Conservation (phyloP, 37 sponge, comb jelly and placozoan species). For the Cladorhizidae sp. region DNA sequence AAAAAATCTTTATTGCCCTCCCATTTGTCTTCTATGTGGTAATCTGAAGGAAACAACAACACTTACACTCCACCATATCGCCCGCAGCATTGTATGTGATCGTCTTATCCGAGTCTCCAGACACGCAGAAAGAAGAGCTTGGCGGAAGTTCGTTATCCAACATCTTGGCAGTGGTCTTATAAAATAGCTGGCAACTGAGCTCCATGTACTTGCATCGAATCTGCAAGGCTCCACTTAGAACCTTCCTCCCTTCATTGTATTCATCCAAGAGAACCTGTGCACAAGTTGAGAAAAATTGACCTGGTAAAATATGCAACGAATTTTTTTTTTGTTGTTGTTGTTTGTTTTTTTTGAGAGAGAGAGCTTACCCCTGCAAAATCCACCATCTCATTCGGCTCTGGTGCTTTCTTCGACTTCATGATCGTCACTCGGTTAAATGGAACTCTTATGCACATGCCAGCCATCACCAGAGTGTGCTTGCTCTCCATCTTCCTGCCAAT, state of each 20-base stretch:
- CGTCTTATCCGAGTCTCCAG: neutral
- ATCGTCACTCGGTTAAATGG: conserved; percentile 62
- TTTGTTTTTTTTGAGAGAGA: too few relatives aligned
- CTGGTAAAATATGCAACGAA: too few relatives aligned
- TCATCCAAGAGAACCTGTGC: conserved; percentile 29
- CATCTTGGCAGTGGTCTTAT: conserved; percentile 56
- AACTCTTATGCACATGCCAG: conserved; percentile 57
- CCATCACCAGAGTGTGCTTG: neutral
- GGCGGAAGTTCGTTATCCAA: conserved; percentile 44
- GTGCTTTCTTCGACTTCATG: neutral
- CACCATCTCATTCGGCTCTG: neutral
- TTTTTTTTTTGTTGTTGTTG: too few relatives aligned
- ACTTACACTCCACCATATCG: conserved; percentile 50
- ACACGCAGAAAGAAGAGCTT: conserved; percentile 39
- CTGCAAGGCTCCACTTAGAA: conserved; percentile 43
- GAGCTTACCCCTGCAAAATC: conserved; percentile 56
- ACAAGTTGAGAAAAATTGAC: neutral
- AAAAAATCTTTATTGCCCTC: too few relatives aligned
- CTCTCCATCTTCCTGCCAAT: too few relatives aligned
- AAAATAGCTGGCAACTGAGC: conserved; percentile 53
- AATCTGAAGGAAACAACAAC: neutral
- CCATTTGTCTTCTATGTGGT: too few relatives aligned
- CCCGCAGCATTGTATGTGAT: conserved; percentile 31
- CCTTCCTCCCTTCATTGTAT: conserved; percentile 27
- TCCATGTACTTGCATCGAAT: conserved; percentile 75